Percentiles rank a stretch among this genome's conserved stretches.
Evolutionary conservation across 2,113 vertebrate species (phyloP).

Genomic region (Poeciliopsis occidentalis): DNA sequence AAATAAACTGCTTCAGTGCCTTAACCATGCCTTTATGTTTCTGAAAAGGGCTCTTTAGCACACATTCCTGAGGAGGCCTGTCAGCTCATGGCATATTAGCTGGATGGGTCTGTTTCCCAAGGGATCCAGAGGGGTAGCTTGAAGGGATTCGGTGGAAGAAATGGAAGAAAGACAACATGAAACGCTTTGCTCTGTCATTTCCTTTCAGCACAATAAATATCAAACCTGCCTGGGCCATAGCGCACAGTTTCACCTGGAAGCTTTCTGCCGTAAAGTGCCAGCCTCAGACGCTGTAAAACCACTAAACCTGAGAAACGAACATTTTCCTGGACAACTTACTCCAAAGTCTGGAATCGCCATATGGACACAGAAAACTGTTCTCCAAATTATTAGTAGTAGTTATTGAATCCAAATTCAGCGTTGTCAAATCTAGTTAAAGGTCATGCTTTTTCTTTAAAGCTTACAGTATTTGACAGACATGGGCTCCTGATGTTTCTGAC

Average conservation of each 20-base stretch:
- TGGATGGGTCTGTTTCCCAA: slow-evolving; percentile 72
- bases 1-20: slow-evolving; percentile 63
- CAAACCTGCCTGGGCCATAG: slow-evolving; percentile 59
- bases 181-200: slow-evolving; percentile 78
- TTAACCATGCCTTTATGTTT: slow-evolving; percentile 75
- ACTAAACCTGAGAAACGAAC: slow-evolving; percentile 42
- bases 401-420: not conserved
- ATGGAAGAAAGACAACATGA: slow-evolving; percentile 74
- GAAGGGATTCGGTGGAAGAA: slow-evolving; percentile 72
- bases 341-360: not conserved
- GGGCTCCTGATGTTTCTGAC: slow-evolving; percentile 43
- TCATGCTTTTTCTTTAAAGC: not conserved
- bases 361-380: not conserved
- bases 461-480: slow-evolving; percentile 24
- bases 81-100: slow-evolving; percentile 76
- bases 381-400: not conserved
- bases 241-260: slow-evolving; percentile 58
- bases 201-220: slow-evolving; percentile 73
- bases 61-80: slow-evolving; percentile 73
- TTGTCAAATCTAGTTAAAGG: not conserved
- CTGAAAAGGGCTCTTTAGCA: slow-evolving; percentile 72
- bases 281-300: slow-evolving; percentile 39
- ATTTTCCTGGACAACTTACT: slow-evolving; percentile 32
- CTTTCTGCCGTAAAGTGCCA: slow-evolving; percentile 34
- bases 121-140: slow-evolving; percentile 72